Percentiles rank a stretch among this genome's conserved stretches.
Evolutionary conservation across 2,113 vertebrate genomes (phyloP).

Genomic region (Heterotis niloticus): DNA sequence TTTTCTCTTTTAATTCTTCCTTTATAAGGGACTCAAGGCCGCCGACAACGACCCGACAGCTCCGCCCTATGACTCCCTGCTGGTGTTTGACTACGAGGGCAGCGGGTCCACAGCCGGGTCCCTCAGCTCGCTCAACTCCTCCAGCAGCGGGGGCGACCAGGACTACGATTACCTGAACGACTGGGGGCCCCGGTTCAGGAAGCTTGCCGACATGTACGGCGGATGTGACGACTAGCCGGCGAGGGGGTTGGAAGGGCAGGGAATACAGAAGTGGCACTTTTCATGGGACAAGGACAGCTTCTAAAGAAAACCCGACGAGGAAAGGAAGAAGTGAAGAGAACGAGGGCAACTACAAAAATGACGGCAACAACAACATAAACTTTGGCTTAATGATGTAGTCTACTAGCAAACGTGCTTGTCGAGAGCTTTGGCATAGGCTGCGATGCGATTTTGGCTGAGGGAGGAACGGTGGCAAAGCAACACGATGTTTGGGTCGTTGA

Average conservation of each 20-base stretch:
- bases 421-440: constrained; percentile 79
- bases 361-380: constrained; percentile 58
- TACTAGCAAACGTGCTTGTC: constrained; percentile 77
- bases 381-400: constrained; percentile 83
- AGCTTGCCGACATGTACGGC: constrained; percentile 94
- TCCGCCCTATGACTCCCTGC: constrained; percentile 89
- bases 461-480: constrained; percentile 76
- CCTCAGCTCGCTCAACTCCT: constrained; percentile 93
- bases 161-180: constrained; percentile 98
- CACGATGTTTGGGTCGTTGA: constrained; percentile 72
- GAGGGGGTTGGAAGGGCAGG: constrained; percentile 9
- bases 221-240: constrained; percentile 80
- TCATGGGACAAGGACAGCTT: constrained; percentile 78
- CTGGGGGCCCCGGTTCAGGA: constrained; percentile 97
- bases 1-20: constrained; percentile 12
- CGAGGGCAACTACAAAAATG: background rate
- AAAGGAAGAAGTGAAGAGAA: constrained; percentile 38
- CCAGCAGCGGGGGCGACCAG: constrained; percentile 90
- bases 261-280: constrained; percentile 58
- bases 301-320: constrained; percentile 72
- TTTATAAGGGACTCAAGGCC: constrained; percentile 83
- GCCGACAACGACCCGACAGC: constrained; percentile 95
- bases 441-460: constrained; percentile 75
- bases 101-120: constrained; percentile 93
- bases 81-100: constrained; percentile 97